Base-by-base conservation (phyloP, 2,797 vertebrate genomes). In the Muscicapa comitata region DNA sequence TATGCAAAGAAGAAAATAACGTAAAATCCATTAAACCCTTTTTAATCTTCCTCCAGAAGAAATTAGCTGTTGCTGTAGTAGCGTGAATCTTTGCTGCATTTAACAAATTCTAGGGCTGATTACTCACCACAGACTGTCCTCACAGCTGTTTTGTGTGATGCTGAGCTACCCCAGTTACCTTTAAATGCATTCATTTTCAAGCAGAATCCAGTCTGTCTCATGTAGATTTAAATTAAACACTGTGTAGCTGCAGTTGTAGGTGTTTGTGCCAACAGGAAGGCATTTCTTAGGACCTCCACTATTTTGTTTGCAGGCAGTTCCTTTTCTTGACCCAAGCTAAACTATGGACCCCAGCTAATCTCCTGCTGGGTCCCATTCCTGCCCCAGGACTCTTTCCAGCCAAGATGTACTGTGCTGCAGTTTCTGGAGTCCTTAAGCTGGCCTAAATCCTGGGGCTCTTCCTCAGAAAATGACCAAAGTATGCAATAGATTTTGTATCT, bases 1-100 rank as follows among this genome's bases (percentile, higher is more conserved):
- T 95, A 95, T 94, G 78, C 92, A 86, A 90, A 93, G 83, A 68
- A 74, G 79, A 94, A 86, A 93, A 92, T 59, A 88, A 94, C 21
- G 7, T 88, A 90, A 95, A 95, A 94, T 83, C 68, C 92, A 80
- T 77, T 92, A 95, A 96, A 57, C 26, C 61, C 45, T 90, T 94
- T 65, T 80, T 86, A 93, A 83, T 95, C 88, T 88, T 75, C 72
- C 66, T 94, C 33, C 76, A 54, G 74, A 90, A 88, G 45, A 92
- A 96, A 95, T 91, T 59, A 53, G 65, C 90, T 86, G 28, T 66
- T 94, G 40, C 82, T 74, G 65, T 82, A 85, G 43, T 62, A 74
- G 63, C 8, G 5, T 20, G 33, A 33, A 33, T 91, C 72, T 76
- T 61, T 45, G 53, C 75, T 88, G 61, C 79, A 18, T 91, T 74